Base-by-base conservation (phyloP, 2,113 vertebrate species). In the Calypte anna region DNA sequence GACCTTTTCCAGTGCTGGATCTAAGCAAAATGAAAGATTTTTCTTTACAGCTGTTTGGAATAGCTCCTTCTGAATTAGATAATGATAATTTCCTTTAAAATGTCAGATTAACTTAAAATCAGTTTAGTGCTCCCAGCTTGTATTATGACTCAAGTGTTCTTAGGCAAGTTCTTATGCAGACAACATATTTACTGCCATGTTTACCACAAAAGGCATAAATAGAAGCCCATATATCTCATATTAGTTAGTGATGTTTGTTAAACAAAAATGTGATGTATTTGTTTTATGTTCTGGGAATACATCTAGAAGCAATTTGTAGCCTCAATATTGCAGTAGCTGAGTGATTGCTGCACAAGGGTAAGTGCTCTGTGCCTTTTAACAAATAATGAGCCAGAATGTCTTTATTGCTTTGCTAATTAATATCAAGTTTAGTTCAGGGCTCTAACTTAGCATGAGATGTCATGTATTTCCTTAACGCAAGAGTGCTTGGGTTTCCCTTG, bases 21-120 rank as follows among this genome's bases (percentile, higher is more conserved):
- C 72, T 68, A 70, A 90, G 91, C 75, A 88, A 96, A 93, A 90
- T 53, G 69, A 88, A 96, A 95, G 82, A 79, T 31, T 59, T 90
- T 91, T 84, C 63, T 90, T 82, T 76, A 38, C 63, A 88, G 55
- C 48, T 73, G 64, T 43, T 61, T 20, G 1, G 48, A 84, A 91
- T 61, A 88, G 59, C 61, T 91, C 31, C 74, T 93, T 58, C 38
- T 82, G 89, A 91, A 88, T 85, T 77, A 94, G 94, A 91, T 96
- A 96, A 95, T 72, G 76, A 94, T 86, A 93, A 95, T 95, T 96
- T 93, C 82, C 82, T 93, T 95, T 82, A 94, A 96, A 97, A 97
- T 91, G 92, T 94, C 96, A 93, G 82, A 84, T 93, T 91, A 94
- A 88, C 55, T 96, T 95, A 96, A 73, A 91, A 95, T 97, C 95